phyloP scores from a whole-genome alignment of 2,888 invertebrate genomes.

The Philhelius pedissequus region DNA sequence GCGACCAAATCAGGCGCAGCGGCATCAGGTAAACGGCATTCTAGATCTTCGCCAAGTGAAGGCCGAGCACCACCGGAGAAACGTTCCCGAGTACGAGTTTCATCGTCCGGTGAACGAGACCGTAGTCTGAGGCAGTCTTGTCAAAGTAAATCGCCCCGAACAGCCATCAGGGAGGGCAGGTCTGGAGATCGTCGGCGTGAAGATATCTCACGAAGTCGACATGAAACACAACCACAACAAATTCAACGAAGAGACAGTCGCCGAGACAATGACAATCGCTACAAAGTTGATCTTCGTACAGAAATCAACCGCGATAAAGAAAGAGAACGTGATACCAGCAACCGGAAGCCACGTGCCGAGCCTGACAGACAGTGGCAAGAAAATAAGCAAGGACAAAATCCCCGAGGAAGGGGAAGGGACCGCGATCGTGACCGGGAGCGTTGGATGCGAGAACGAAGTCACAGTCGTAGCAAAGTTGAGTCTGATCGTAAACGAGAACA shows the following conservation, averaged over 20 bases:
- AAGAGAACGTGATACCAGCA: conserved; percentile 78
- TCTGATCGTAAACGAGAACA: conserved; percentile 75
- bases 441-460: conserved; percentile 75
- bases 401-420: conserved; percentile 77
- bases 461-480: conserved; percentile 78
- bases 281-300: conserved; percentile 78
- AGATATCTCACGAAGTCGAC: conserved; percentile 70
- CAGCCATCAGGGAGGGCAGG: conserved; percentile 23
- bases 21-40: conserved; percentile 51
- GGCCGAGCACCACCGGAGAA: conserved; percentile 41
- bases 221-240: conserved; percentile 38
- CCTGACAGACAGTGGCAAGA: conserved; percentile 46
- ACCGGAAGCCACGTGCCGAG: conserved; percentile 63
- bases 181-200: conserved; percentile 60
- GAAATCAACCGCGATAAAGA: conserved; percentile 79
- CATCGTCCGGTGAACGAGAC: conserved; percentile 42
- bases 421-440: conserved; percentile 74
- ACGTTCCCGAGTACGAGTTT: conserved; percentile 19
- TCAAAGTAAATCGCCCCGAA: conserved; percentile 70
- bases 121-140: conserved; percentile 46
- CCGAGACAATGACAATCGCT: conserved; percentile 78
- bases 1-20: conserved; percentile 65
- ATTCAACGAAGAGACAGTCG: conserved; percentile 72
- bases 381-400: conserved; percentile 24
- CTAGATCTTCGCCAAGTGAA: conserved; percentile 51